phyloP scores from a whole-genome alignment of 1,140 invertebrate species.

The Drosophila persimilis region DNA sequence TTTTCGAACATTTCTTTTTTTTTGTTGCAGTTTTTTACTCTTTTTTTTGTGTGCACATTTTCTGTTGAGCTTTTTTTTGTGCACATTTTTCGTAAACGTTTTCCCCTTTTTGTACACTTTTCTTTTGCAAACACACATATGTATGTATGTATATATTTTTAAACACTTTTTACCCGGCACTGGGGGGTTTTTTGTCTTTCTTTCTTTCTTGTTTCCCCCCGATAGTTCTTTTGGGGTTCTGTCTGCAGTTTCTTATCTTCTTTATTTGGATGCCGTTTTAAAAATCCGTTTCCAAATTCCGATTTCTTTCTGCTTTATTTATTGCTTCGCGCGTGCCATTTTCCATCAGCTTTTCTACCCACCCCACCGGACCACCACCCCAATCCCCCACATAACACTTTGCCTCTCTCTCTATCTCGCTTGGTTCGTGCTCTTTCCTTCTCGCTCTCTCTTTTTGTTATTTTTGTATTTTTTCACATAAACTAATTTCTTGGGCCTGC shows the following conservation, averaged over 20 bases:
- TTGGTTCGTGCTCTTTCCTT: constrained; percentile 3
- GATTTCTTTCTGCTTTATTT: constrained; percentile 49
- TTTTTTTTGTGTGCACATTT: constrained; percentile 8
- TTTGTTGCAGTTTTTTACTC: constrained; percentile 14
- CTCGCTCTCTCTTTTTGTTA: constrained; percentile 42
- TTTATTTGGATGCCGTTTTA: constrained; percentile 6
- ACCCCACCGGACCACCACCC: not conserved
- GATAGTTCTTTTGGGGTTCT: constrained; percentile 16
- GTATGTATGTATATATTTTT: constrained; percentile 39
- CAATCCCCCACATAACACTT: too few species aligned
- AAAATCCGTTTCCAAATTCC: constrained; percentile 7
- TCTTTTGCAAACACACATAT: too few species aligned
- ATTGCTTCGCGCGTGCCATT: constrained; percentile 74
- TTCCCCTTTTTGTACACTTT: not conserved
- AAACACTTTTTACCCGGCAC: constrained; percentile 48
- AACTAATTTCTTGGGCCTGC: constrained; percentile 32
- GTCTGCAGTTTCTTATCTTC: constrained; percentile 20
- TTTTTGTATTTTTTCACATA: constrained; percentile 56
- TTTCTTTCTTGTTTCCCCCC: constrained; percentile 47
- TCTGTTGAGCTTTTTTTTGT: too few species aligned
- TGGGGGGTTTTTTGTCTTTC: constrained; percentile 19
- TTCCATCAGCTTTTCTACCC: constrained; percentile 33
- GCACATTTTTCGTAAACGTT: too few species aligned
- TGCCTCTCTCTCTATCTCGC: constrained; percentile 8
- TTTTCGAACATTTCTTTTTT: not conserved